Evolutionary conservation across 2,888 invertebrate genomes (phyloP), one percentile per base, ranked within the genome.

Genomic region (Aphidius colemani): DNA sequence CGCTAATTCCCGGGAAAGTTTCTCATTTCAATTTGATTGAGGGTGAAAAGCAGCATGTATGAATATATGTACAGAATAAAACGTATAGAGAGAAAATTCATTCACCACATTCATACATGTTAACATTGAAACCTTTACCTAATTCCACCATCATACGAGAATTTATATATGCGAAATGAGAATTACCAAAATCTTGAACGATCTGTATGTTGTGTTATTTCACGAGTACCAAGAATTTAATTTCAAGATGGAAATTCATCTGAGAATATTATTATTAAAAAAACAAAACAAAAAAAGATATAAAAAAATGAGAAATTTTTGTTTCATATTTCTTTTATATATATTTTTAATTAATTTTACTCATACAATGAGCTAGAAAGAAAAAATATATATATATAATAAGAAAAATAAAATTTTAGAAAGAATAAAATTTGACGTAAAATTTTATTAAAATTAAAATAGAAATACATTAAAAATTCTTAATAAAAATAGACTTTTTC

Each of bases 161-260:
- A 30, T 30, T 30, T 30, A 30, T 30, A 30, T 30, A 30, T 30
- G 2, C 30, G 4, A 30, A 30, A 30, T 30, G 30, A 30, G 30
- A 30, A 30, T 30, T 30, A 30, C 30, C 4, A 30, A 30, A 30
- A 30, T 30, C 30, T 30, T 30, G 10, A 43, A 44, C 44, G 30
- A 59, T 13, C 43, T 44, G 44, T 59, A 50, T 50, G 56, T 39
- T 46, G 44, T 53, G 10, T 48, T 57, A 51, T 56, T 59, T 48
- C 61, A 7, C 51, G 41, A 11, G 50, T 51, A 44, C 6, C 7
- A 41, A 59, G 45, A 53, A 49, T 30, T 63, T 53, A 53, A 59
- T 53, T 53, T 53, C n/a, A 6, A 43, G 30, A 7, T 11, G 1
- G 40, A 46, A 53, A 53, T 61, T 61, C 45, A n/a, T 11, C 6